Base-by-base conservation (phyloP, 1,140 invertebrate genomes). In the Trichonephila clavata region DNA sequence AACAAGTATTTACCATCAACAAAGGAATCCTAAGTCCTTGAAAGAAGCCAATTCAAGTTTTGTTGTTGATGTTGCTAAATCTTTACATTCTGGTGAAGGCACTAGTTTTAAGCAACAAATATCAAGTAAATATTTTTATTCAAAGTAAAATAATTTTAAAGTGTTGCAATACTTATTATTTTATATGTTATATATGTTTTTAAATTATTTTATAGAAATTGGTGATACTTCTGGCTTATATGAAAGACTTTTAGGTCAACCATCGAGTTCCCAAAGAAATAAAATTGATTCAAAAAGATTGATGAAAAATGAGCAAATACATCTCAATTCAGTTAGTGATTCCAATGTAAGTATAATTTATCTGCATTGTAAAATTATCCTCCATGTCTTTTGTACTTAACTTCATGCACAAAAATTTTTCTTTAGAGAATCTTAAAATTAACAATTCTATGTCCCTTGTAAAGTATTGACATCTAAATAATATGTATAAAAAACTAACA, bases 171-270 rank as follows among this genome's bases (percentile, higher is more conserved):
- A 50, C 50, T 50, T 50, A 50, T 13, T 50, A 50, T 50, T 50
- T 50, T 60, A 27, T 86, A 5, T 86, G 21, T 86, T 10, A 8
- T 24, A 63, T 0, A 24, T 10, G 16, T 43, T 6, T 1, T 21
- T 21, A 50, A 24, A 1, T 50, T 18, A 63, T 90, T 90, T 90
- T 50, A 50, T 4, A 90, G 88, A 90, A 39, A 39, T 90, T 60
- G 88, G 88, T 20, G 71, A 90, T 60, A 90, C 88, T 81, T 81
- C 57, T 81, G 16, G 80, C 10, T 16, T 90, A n/a, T 60, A 32
- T 80, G 57, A 77, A 39, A 77, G 60, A 90, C 59, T 90, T 61
- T 60, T 90, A 39, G 88, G 68, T 21, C 27, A 21, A 81, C 10
- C 8, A 10, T 24, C 81, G 10, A 65, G 24, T 14, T 5, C 77